These are phyloP conservation scores for Clunio marinus DNA, from an alignment of 2,888 invertebrate species.

Conservation along the genomic window DNA sequence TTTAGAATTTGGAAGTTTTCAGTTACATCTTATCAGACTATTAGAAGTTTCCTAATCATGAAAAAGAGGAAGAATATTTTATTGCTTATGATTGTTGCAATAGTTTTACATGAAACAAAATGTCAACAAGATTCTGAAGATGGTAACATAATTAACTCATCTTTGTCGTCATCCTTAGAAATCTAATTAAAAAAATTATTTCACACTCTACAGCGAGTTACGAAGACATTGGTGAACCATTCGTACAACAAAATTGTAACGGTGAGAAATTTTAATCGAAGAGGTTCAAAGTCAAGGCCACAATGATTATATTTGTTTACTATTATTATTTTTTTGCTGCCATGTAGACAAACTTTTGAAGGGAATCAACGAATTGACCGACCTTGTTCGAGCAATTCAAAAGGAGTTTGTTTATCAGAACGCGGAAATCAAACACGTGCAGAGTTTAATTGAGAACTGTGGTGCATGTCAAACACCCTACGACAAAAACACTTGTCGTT, in stretches of 20 bases:
- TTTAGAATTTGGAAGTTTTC: neutral
- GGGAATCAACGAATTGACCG: neutral
- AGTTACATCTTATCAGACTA: neutral
- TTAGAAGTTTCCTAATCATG: neutral
- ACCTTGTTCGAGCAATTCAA: neutral
- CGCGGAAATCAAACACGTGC: slow-evolving; percentile 11
- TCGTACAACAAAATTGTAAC: slow-evolving; percentile 28
- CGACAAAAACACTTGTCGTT: neutral
- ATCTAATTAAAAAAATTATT: neutral
- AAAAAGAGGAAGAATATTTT: neutral
- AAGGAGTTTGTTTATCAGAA: slow-evolving; percentile 13
- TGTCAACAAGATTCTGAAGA: neutral
- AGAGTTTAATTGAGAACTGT: slow-evolving; percentile 28
- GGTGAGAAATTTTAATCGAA: slow-evolving; percentile 21
- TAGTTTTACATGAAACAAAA: too few species aligned
- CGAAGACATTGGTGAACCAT: slow-evolving; percentile 18
- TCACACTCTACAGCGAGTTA: too few species aligned
- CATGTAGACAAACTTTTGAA: neutral
- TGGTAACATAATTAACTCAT: neutral
- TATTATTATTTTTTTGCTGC: neutral
- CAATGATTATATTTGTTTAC: neutral
- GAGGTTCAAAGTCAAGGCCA: slow-evolving; percentile 15
- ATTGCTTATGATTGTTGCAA: neutral
- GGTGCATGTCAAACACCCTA: neutral
- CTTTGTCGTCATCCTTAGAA: neutral